Conservation (phyloP, 2,888 invertebrate genomes). For the Hemaris fuciformis region DNA sequence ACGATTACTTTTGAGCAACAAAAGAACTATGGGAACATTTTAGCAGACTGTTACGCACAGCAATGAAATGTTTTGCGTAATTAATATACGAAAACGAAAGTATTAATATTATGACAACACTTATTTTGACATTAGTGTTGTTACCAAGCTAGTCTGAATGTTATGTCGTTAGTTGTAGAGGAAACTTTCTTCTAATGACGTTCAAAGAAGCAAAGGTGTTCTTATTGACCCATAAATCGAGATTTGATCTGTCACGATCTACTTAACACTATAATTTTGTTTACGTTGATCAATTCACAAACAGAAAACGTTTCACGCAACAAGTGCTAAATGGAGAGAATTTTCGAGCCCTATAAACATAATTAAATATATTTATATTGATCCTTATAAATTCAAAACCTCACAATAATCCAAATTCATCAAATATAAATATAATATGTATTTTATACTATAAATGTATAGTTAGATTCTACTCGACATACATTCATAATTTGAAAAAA, state of each 20-base stretch:
- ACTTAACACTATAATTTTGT: conserved; percentile 57
- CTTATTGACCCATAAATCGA: conserved; percentile 67
- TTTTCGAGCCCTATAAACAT: not conserved
- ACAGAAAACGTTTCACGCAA: conserved; percentile 45
- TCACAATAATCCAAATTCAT: no score
- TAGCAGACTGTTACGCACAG: conserved; percentile 26
- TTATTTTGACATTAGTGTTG: conserved; percentile 36
- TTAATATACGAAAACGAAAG: conserved; percentile 47
- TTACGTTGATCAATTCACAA: conserved; percentile 30
- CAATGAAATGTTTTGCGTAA: conserved; percentile 36
- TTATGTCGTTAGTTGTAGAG: not conserved
- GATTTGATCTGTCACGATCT: conserved; percentile 73
- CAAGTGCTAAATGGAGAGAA: conserved; percentile 29
- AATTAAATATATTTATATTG: not conserved
- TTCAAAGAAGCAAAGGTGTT: conserved; percentile 19
- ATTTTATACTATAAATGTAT: no score
- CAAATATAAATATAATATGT: no score
- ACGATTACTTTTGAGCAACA: conserved; percentile 32
- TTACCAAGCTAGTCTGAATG: not conserved
- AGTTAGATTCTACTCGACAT: no score
- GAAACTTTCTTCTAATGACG: conserved; percentile 4
- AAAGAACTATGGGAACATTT: conserved; percentile 44
- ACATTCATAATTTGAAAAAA: no score
- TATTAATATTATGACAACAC: conserved; percentile 29
- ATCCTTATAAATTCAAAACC: not conserved